These are phyloP conservation scores for Podarcis cretensis DNA, from an alignment of 2,113 vertebrate genomes.

Conservation along the genomic window DNA sequence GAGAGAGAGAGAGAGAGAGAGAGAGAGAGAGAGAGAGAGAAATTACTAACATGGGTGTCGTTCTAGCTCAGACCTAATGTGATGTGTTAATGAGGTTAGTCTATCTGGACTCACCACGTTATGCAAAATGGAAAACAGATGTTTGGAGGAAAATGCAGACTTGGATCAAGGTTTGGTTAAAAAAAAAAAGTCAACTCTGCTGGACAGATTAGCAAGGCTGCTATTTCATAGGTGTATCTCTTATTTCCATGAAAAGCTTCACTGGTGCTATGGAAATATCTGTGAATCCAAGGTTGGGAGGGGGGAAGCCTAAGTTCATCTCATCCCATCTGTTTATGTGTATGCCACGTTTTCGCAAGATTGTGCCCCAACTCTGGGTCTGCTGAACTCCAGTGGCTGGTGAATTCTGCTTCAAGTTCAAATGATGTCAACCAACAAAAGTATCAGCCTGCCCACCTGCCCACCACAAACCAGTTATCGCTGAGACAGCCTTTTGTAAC, in stretches of 20 bases:
- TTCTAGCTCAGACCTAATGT: background rate
- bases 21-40: no score
- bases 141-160: background rate
- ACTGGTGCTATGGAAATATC: background rate
- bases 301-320: background rate
- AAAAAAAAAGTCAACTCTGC: background rate
- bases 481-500: background rate
- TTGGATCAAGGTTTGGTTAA: background rate
- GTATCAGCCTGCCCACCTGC: no score
- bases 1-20: no score
- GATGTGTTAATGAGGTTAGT: background rate
- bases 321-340: background rate
- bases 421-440: background rate
- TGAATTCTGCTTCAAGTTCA: background rate
- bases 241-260: background rate
- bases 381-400: background rate
- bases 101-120: background rate
- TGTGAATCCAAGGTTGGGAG: background rate
- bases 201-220: slow-evolving; percentile 25
- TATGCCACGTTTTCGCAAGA: no score
- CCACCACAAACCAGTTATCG: background rate
- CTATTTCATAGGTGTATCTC: background rate
- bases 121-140: background rate
- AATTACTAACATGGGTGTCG: background rate
- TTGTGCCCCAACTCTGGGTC: no score